These are phyloP conservation scores for Aphidoletes aphidimyza DNA, from an alignment of 2,888 invertebrate species.

Conservation along the genomic window DNA sequence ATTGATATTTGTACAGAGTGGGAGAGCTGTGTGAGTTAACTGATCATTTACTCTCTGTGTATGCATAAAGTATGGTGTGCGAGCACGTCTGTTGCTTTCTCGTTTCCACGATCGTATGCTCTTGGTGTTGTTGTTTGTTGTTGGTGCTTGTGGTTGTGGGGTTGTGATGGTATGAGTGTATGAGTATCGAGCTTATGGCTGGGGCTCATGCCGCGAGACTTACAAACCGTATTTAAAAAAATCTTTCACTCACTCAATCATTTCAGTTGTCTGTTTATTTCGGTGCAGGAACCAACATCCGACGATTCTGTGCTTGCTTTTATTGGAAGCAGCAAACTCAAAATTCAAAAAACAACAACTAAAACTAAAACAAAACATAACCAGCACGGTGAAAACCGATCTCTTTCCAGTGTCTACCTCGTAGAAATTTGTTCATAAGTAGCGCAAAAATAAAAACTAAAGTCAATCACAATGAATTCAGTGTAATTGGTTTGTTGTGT, in stretches of 20 bases:
- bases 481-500: too few relatives aligned
- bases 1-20: neutral
- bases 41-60: neutral
- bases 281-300: constrained; percentile 12
- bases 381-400: too few relatives aligned
- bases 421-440: too few relatives aligned
- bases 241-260: neutral
- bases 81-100: too few relatives aligned
- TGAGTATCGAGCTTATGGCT: neutral
- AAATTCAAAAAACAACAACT: too few relatives aligned
- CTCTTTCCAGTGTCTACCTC: neutral
- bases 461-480: too few relatives aligned
- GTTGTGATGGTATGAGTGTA: neutral
- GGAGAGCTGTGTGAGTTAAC: neutral
- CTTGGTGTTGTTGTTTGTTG: neutral
- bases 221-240: constrained; percentile 16
- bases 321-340: too few relatives aligned
- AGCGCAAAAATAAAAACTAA: too few relatives aligned
- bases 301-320: neutral
- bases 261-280: constrained; percentile 50
- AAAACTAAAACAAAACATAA: too few relatives aligned
- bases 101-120: neutral
- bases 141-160: neutral
- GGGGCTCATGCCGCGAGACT: neutral
- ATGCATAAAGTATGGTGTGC: too few relatives aligned